A percentile compares a stretch with the other conserved stretches of the same genome.
Conservation (phyloP, 2,113 vertebrate species). For the Heterochromis multidens region DNA sequence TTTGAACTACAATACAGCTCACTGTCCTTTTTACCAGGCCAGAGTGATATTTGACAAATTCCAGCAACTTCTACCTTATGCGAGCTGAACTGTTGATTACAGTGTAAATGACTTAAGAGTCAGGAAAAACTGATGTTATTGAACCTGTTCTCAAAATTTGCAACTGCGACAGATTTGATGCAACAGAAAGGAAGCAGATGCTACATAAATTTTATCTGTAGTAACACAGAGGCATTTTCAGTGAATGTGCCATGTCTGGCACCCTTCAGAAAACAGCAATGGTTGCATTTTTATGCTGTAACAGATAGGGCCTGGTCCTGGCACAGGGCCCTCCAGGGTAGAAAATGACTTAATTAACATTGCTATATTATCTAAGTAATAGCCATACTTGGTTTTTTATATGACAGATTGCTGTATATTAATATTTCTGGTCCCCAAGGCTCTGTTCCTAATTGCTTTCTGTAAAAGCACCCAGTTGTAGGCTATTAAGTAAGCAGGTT, state of each 20-base stretch:
- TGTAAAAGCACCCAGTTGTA: not conserved
- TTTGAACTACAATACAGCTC: not conserved
- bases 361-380: not conserved
- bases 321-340: not conserved
- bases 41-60: not conserved
- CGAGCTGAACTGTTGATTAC: not conserved
- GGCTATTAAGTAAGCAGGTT: not conserved
- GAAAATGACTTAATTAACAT: not conserved
- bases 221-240: not conserved
- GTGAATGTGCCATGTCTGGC: not conserved
- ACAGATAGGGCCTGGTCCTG: not conserved
- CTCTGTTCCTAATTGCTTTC: not conserved
- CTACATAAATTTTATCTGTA: not conserved
- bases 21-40: not conserved
- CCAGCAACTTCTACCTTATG: not conserved
- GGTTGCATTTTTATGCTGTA: not conserved
- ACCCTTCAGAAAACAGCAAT: not conserved
- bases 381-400: not conserved
- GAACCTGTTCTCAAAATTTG: not conserved
- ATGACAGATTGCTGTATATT: not conserved
- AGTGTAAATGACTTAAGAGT: not conserved
- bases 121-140: not conserved
- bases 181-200: not conserved
- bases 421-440: not conserved
- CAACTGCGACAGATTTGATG: not conserved